phyloP scores from a whole-genome alignment of 2,113 vertebrate species.

The Nicator chloris region DNA sequence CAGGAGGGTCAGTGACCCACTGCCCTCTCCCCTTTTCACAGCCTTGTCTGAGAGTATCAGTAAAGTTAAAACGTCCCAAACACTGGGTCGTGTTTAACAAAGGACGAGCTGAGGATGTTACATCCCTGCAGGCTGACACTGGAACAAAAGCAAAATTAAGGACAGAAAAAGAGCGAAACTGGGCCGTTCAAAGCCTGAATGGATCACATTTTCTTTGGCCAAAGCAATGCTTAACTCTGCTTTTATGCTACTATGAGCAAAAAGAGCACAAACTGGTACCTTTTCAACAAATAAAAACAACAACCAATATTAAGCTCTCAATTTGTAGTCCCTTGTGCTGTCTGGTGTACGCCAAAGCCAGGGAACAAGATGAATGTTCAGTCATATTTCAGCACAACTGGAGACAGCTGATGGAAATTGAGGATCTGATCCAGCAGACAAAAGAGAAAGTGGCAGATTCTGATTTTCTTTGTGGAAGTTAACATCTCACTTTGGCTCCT shows the following conservation, averaged over 20 bases:
- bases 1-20: neutral
- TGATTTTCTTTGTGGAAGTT: neutral
- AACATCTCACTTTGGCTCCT: neutral
- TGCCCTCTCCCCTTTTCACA: neutral
- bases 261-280: neutral
- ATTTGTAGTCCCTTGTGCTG: neutral
- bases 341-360: accelerated
- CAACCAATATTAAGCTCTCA: neutral
- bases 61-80: neutral
- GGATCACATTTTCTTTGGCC: neutral
- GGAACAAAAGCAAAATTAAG: neutral
- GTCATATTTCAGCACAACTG: neutral
- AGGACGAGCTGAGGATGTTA: neutral
- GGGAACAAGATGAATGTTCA: neutral
- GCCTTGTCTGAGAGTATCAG: neutral
- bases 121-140: neutral
- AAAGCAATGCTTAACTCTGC: neutral
- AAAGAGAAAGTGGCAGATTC: neutral
- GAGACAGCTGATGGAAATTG: neutral
- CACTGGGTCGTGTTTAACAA: neutral
- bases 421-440: neutral
- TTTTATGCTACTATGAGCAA: neutral
- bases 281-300: neutral
- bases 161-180: neutral
- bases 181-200: neutral